phyloP scores from a whole-genome alignment of 1,140 invertebrate genomes.

The Zaprionus tsacasi region DNA sequence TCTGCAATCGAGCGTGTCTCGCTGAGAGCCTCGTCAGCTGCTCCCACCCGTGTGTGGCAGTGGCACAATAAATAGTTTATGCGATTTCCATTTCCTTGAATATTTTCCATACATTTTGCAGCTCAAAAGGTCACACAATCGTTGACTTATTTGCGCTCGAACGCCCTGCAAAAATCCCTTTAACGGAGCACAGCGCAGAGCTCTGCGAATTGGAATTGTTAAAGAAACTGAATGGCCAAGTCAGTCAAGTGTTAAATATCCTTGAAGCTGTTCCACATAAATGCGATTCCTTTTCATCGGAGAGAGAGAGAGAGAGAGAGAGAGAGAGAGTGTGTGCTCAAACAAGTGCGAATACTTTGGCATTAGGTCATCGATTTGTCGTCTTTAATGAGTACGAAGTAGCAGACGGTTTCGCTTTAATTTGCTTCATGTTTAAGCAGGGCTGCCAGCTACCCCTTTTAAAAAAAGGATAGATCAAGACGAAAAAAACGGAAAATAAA shows the following conservation, averaged over 20 bases:
- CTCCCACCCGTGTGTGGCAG: not conserved
- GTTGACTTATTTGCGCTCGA: slow-evolving; percentile 50
- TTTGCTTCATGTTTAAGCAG: no score
- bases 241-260: slow-evolving; percentile 53
- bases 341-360: slow-evolving; percentile 1
- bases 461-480: no score
- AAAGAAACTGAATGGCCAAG: slow-evolving; percentile 41
- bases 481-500: no score
- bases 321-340: not conserved
- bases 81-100: slow-evolving; percentile 16
- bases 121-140: slow-evolving; percentile 41
- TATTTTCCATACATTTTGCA: slow-evolving; percentile 15
- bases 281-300: not conserved
- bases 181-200: slow-evolving; percentile 21
- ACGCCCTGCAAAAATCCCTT: slow-evolving; percentile 53
- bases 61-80: slow-evolving; percentile 29
- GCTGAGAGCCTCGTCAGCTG: slow-evolving; percentile 22
- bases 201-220: slow-evolving; percentile 8
- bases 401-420: no score
- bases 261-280: slow-evolving; percentile 38
- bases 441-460: no score
- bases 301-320: not conserved
- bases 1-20: slow-evolving; percentile 13
- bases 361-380: slow-evolving; percentile 7
- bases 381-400: not conserved